These are phyloP conservation scores for Saxidomus purpurata DNA, from an alignment of 1,140 invertebrate species.

Conservation along the genomic window DNA sequence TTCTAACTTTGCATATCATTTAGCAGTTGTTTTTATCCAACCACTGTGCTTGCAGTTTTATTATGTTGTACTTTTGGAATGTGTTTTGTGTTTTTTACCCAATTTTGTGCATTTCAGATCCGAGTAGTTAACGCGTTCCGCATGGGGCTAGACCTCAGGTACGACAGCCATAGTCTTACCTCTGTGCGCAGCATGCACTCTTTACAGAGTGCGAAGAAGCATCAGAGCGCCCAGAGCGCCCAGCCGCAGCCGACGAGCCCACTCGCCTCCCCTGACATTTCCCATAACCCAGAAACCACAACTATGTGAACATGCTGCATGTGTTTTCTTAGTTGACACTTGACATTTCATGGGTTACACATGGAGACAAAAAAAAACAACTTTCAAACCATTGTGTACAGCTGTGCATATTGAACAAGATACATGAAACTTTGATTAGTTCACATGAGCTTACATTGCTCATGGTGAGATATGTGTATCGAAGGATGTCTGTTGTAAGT, in stretches of 20 bases:
- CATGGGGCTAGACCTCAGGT: constrained; percentile 98
- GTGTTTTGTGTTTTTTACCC: constrained; percentile 64
- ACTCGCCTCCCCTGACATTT: constrained; percentile 41
- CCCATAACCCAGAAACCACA: constrained; percentile 29
- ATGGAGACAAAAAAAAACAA: not conserved
- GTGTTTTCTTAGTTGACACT: not conserved
- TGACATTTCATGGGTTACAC: not conserved
- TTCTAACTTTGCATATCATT: constrained; percentile 35
- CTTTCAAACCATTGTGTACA: constrained; percentile 16
- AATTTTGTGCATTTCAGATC: constrained; percentile 91
- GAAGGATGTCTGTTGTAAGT: too few species aligned
- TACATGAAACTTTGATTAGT: too few species aligned
- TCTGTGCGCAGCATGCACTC: constrained; percentile 85
- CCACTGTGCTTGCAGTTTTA: constrained; percentile 61
- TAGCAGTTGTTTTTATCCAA: constrained; percentile 30
- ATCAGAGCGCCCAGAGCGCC: constrained; percentile 15
- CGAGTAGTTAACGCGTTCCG: constrained; percentile 99
- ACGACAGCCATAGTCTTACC: constrained; percentile 89
- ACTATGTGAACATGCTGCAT: constrained; percentile 51
- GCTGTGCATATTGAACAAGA: not conserved
- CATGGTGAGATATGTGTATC: too few species aligned
- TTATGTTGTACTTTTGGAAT: constrained; percentile 63
- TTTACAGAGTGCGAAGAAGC: constrained; percentile 74
- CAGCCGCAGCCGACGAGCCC: constrained; percentile 42
- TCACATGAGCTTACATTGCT: too few species aligned